A percentile compares a stretch with the other conserved stretches of the same genome.
Conservation (phyloP, 1,140 invertebrate genomes). For the Euura saliciscinereae region DNA sequence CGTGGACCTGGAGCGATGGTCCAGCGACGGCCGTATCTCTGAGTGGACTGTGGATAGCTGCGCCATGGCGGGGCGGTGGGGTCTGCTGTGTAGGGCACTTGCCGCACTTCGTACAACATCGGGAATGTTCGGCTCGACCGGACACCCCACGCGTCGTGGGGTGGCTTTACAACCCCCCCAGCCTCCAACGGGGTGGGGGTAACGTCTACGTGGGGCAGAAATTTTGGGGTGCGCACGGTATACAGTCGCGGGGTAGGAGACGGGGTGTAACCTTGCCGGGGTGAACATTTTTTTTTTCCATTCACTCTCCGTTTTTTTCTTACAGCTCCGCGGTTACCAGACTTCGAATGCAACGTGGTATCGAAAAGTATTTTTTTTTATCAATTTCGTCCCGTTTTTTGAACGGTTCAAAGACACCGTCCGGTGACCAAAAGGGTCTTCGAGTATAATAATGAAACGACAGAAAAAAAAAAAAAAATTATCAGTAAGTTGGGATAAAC, state of each 20-base stretch:
- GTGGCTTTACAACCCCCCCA: neutral
- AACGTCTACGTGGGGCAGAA: constrained; percentile 26
- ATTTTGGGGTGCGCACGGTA: constrained; percentile 14
- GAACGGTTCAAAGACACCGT: too few relatives aligned
- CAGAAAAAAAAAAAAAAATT: neutral
- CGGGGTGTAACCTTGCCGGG: constrained; percentile 2
- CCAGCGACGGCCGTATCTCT: constrained; percentile 61
- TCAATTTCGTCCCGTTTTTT: too few relatives aligned
- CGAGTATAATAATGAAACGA: too few relatives aligned
- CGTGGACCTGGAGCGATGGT: constrained; percentile 56
- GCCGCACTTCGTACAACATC: constrained; percentile 56
- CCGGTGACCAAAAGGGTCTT: too few relatives aligned
- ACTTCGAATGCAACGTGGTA: too few relatives aligned
- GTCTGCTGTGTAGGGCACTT: constrained; percentile 56
- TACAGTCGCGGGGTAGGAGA: neutral
- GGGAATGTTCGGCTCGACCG: constrained; percentile 47
- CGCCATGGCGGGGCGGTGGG: constrained; percentile 55
- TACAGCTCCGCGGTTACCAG: too few relatives aligned
- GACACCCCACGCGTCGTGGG: constrained; percentile 52
- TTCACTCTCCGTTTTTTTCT: too few relatives aligned
- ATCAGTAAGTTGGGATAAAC: neutral
- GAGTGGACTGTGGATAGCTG: constrained; percentile 62
- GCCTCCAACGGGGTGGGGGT: constrained; percentile 43
- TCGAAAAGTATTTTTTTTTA: too few relatives aligned
- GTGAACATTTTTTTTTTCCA: neutral